Evolutionary conservation across 2,113 vertebrate genomes (phyloP).

Genomic region (Antechinus flavipes): DNA sequence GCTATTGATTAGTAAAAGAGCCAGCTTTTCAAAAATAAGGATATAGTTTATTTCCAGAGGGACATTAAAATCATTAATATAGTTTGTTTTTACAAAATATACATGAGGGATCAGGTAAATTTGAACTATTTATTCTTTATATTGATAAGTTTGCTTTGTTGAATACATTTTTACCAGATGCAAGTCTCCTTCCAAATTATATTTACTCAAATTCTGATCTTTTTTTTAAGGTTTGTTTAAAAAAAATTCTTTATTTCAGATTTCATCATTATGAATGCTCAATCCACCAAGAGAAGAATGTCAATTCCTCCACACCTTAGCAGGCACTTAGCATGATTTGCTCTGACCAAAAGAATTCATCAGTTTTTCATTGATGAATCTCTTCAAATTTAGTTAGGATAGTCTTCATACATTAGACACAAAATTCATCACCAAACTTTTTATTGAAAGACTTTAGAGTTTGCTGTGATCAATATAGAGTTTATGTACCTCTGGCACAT

Average conservation of each 20-base stretch:
- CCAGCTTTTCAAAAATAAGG: slow-evolving; percentile 59
- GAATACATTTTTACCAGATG: slow-evolving; percentile 32
- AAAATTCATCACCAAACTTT: not conserved
- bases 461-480: not conserved
- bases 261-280: not conserved
- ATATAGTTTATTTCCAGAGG: slow-evolving; percentile 49
- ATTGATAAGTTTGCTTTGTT: not conserved
- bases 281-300: not conserved
- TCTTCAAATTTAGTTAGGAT: not conserved
- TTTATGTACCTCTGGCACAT: not conserved
- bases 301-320: not conserved
- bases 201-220: slow-evolving; percentile 36
- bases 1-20: slow-evolving; percentile 64
- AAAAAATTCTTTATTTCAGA: not conserved
- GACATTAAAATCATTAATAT: slow-evolving; percentile 50
- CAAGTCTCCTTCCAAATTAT: not conserved
- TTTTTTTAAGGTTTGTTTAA: not conserved
- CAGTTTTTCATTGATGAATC: not conserved
- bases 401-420: not conserved
- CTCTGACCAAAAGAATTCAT: not conserved
- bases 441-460: not conserved
- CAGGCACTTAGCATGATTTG: not conserved
- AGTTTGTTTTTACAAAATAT: slow-evolving; percentile 52
- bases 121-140: not conserved
- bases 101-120: not conserved